Base-by-base conservation (phyloP, 1,140 invertebrate genomes). In the Ceratitis capitata region DNA sequence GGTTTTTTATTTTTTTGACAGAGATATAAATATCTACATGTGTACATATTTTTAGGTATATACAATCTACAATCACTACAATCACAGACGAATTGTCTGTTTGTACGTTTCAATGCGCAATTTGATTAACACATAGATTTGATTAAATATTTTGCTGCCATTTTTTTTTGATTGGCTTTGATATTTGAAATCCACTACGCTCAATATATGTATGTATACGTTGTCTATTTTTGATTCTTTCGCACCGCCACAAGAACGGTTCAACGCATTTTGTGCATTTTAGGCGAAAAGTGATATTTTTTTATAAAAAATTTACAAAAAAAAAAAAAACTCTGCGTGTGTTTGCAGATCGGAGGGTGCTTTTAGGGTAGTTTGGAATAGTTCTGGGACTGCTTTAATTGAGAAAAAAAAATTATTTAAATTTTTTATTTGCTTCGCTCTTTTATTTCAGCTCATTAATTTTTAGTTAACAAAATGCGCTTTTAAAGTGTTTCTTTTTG, bases 91-190 rank as follows among this genome's bases (percentile, higher is more conserved):
- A 19, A n/a, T n/a, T 1, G 19, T 56, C 5, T 56, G 51, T 56
- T 3, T 19, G 51, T 56, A 9, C 3, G 47, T 29, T 83, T 45
- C 69, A 39, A 45, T 78, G 39, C 69, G 1, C 47, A 53, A 83
- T 83, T 83, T 83, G 47, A 83, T 83, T 83, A 51, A 83, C 82
- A 53, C 82, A 35, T 32, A 35, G n/a, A n/a, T 51, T 83, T 82
- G 49, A 53, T 82, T 47, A 49, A n/a, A n/a, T 53, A 14, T 83
- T 78, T 42, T 78, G 6, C 69, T 78, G 6, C 7, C 35, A 23
- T 61, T 61, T 61, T 56, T 56, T 56, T 14, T 56, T n/a, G n/a
- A 5, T 56, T 56, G 45, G 7, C 1, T 47, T 47, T 47, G 7
- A 14, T 56, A 19, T 61, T 61, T 12, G 56, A 61, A 16, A n/a